Base-by-base conservation (phyloP, 1,140 invertebrate genomes). In the Dreissena polymorpha region DNA sequence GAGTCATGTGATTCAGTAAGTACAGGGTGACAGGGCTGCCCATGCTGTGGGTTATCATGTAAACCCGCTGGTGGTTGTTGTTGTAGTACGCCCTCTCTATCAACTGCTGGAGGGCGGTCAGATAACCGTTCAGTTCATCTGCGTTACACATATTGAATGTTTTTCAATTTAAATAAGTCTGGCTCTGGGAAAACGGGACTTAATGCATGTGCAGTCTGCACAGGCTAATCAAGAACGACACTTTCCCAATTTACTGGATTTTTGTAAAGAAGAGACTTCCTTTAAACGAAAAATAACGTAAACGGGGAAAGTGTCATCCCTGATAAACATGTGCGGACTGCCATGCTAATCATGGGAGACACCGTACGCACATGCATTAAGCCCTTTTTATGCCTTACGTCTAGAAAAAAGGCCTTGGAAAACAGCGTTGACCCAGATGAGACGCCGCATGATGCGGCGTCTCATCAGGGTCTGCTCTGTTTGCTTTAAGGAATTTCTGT, bases 31-130 rank as follows among this genome's bases (percentile, higher is more conserved):
- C 96, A 0, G 97, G 96, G 73, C 91, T 91, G 10, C 99, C 99
- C 98, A 99, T 99, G 88, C 98, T 99, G 93, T 99, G 99, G 0
- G 96, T 96, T 25, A 99, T 88, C 0, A 99, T 90, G 0, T 98
- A 96, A 0, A 99, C 96, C 25, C 79, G 85, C 0, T 79, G 93
- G 84, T 97, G 95, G 72, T 95, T 95, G 93, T 99, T 99, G 57
- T 94, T 87, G 12, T 90, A 90, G 90, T 97, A 99, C 0, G 97
- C 97, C 86, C 97, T 95, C 94, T 99, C 97, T 18, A 99, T 94
- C 18, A 99, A 93, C 0, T 92, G 88, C 91, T 96, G 97, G 49
- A 99, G 92, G 87, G 96, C 95, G 0, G 93, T 91, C 91, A 98
- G 98, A 93, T 96, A 99, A 65, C 96, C 95, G 55, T 93, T 92